Base-by-base conservation (phyloP, 2,888 invertebrate genomes). In the Andrena bucephala region DNA sequence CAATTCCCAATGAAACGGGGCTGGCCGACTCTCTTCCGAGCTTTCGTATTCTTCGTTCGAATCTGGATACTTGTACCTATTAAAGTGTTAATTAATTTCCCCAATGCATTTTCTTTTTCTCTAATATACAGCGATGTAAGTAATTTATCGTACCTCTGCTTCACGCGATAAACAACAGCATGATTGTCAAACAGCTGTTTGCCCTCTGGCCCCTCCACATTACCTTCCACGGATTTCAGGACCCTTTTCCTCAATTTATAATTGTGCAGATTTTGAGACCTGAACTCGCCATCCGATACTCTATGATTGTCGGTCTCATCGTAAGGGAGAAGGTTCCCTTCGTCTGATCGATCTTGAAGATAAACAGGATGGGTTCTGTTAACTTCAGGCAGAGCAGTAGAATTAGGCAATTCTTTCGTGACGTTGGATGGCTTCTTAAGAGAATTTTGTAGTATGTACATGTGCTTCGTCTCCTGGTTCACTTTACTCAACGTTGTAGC, bases 1-100 rank as follows among this genome's bases (percentile, higher is more conserved):
- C n/a, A 92, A 84, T 66, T 93, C 92, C 81, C 93, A 93, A 63
- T 94, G 94, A 88, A 95, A 95, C 0, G 95, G 95, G 59, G 94
- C 92, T 0, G 95, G 95, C 81, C 94, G 95, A 16, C 31, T 67
- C 24, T 87, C 86, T 90, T 94, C 89, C 87, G 91, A 50, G 90
- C 76, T 83, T 0, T 71, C 72, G 13, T 87, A 87, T n/a, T 91
- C 91, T n/a, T 89, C 87, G 29, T 13, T 50, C 1, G 85, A 79
- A 54, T 85, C 86, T 4, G 89, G 90, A 78, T 89, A 84, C 78
- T 89, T 89, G 74, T 89, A 89, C 76, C 92, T 92, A 70, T 33
- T 48, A 1, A 8, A 72, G 50, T 24, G 13, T 62, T 31, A 54
- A 54, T 50, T 36, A 24, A 36, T 16, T 31, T 48, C 59, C 29